A percentile compares a stretch with the other conserved stretches of the same genome.
phyloP scores from a whole-genome alignment of 2,797 vertebrate genomes.

The Gallirallus australis region DNA sequence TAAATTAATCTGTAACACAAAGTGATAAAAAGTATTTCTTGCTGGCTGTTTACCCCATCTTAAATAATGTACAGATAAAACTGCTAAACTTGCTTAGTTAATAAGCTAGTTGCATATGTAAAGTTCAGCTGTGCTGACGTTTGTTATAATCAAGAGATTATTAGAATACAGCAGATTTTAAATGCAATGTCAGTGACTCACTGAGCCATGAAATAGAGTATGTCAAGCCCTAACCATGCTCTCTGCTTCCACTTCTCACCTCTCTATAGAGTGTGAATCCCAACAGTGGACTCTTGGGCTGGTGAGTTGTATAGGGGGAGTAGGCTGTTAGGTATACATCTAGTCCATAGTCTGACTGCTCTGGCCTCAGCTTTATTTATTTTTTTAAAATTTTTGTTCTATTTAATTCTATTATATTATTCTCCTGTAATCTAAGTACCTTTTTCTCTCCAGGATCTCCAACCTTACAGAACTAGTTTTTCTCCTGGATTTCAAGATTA shows the following conservation, averaged over 20 bases:
- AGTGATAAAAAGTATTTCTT: neutral
- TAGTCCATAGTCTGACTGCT: neutral
- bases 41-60: neutral
- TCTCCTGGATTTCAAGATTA: neutral
- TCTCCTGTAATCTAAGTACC: neutral
- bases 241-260: neutral
- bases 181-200: neutral
- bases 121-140: neutral
- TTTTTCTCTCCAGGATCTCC: neutral
- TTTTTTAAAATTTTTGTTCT: no score
- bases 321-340: neutral
- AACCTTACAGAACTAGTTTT: rapidly evolving
- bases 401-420: neutral
- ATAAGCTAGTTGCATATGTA: neutral
- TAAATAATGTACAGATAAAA: neutral
- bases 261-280: neutral
- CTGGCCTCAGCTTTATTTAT: neutral
- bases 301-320: neutral
- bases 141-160: neutral
- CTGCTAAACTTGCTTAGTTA: neutral
- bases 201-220: neutral
- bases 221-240: neutral
- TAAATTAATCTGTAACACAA: neutral
- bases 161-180: neutral
- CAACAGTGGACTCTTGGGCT: neutral